These are phyloP conservation scores for Rhingia rostrata DNA, from an alignment of 2,888 invertebrate species.

Conservation along the genomic window DNA sequence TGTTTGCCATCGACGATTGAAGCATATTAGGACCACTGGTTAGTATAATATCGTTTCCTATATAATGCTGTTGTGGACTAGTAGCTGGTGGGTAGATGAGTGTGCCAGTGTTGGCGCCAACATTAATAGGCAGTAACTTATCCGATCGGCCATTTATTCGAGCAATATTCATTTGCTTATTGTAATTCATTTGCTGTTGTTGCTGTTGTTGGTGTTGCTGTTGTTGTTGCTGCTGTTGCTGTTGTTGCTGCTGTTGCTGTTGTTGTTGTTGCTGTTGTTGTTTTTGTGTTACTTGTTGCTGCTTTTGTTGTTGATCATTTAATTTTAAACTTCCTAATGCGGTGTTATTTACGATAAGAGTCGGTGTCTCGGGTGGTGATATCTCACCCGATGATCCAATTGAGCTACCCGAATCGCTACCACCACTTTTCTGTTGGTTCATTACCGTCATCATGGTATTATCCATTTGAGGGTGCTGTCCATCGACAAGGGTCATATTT, in stretches of 20 bases:
- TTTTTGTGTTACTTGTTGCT: conserved; percentile 70
- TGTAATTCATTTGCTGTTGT: conserved; percentile 79
- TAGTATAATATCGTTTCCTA: conserved; percentile 76
- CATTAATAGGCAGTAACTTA: conserved; percentile 77
- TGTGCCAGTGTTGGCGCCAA: conserved; percentile 76
- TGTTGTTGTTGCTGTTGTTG: conserved; percentile 72
- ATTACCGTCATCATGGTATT: conserved; percentile 76
- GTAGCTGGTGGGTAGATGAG: conserved; percentile 71
- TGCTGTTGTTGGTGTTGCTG: conserved; percentile 75
- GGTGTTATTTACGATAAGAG: conserved; percentile 77
- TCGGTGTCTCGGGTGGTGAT: conserved; percentile 82
- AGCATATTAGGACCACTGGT: conserved; percentile 74
- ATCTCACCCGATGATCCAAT: conserved; percentile 82
- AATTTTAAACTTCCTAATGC: conserved; percentile 43
- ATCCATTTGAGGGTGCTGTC: conserved; percentile 74
- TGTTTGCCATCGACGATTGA: conserved; percentile 76
- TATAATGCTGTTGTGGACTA: conserved; percentile 75
- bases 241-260: conserved; percentile 77
- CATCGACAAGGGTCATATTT: conserved; percentile 79
- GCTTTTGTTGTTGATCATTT: conserved; percentile 75
- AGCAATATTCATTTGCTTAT: conserved; percentile 80
- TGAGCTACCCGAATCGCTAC: conserved; percentile 83
- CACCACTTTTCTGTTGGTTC: conserved; percentile 80
- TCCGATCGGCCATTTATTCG: conserved; percentile 81
- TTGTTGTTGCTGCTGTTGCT: conserved; percentile 74